Conservation (phyloP, 2,888 invertebrate species). For the Gastracanthus pulcherrimus region DNA sequence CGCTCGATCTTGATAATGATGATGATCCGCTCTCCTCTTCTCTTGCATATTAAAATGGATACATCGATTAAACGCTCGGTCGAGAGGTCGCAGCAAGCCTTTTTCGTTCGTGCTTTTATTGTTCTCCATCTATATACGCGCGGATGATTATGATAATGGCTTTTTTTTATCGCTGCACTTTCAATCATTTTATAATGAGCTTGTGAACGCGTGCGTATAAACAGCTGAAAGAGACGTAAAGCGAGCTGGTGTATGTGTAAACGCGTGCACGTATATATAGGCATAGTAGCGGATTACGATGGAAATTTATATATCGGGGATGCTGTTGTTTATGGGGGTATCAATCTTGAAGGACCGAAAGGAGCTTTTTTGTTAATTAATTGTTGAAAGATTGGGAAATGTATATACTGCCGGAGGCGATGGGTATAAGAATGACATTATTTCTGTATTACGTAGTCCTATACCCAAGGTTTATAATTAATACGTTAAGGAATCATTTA, state of each 20-base stretch:
- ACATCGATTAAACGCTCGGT: slow-evolving; percentile 17
- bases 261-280: no score
- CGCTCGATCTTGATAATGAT: slow-evolving; percentile 22
- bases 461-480: not conserved
- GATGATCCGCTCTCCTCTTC: slow-evolving; percentile 1
- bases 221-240: slow-evolving; percentile 11
- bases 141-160: slow-evolving; percentile 25
- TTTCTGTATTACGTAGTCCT: not conserved
- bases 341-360: slow-evolving; percentile 42
- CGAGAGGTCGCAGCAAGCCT: not conserved
- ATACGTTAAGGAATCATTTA: no score
- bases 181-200: slow-evolving; percentile 46
- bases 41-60: not conserved
- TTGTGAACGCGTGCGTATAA: not conserved
- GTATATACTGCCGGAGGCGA: no score
- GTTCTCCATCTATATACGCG: not conserved
- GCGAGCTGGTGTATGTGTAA: not conserved
- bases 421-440: not conserved
- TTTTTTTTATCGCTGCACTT: slow-evolving; percentile 6
- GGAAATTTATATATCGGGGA: slow-evolving; percentile 40
- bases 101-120: not conserved
- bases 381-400: slow-evolving; percentile 42
- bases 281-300: slow-evolving; percentile 1
- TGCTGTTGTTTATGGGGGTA: slow-evolving; percentile 43
- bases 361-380: slow-evolving; percentile 44